Percentiles rank a stretch among this genome's conserved stretches.
These are phyloP conservation scores for Cladopsammia gracilis DNA, from an alignment of 64 coral and sea anemone genomes.

Conservation along the genomic window DNA sequence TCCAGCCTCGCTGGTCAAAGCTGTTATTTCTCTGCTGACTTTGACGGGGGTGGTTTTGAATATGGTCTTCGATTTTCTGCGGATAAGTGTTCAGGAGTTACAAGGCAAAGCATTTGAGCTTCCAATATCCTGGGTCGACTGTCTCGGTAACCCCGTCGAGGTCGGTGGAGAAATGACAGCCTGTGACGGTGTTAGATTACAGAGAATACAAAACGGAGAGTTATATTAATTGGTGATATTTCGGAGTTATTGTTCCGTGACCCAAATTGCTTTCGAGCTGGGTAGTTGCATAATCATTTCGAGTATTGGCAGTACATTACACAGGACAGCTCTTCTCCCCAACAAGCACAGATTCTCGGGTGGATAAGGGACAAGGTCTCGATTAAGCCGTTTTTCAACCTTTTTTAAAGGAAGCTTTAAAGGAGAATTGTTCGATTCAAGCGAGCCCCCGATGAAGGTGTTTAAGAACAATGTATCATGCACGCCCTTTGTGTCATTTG, in stretches of 20 bases:
- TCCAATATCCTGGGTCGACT: conserved; percentile 15
- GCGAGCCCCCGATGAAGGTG: no score
- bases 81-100: neutral
- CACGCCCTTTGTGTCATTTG: neutral
- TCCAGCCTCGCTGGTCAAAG: conserved; percentile 14
- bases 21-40: conserved; percentile 39
- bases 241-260: conserved; percentile 9
- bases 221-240: conserved; percentile 33
- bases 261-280: conserved; percentile 11
- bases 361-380: conserved; percentile 26
- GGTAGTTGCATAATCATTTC: neutral
- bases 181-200: conserved; percentile 22
- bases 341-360: neutral
- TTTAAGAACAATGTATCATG: no score
- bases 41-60: conserved; percentile 26
- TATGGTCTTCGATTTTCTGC: neutral
- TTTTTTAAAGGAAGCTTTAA: neutral
- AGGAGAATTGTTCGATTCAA: no score
- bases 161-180: conserved; percentile 7
- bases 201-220: conserved; percentile 2
- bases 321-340: neutral
- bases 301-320: conserved; percentile 25
- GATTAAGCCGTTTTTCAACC: conserved; percentile 16
- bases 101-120: neutral
- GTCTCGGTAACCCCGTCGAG: conserved; percentile 2